phyloP scores from a whole-genome alignment of 1,140 invertebrate species.

The Drosophila bifasciata region DNA sequence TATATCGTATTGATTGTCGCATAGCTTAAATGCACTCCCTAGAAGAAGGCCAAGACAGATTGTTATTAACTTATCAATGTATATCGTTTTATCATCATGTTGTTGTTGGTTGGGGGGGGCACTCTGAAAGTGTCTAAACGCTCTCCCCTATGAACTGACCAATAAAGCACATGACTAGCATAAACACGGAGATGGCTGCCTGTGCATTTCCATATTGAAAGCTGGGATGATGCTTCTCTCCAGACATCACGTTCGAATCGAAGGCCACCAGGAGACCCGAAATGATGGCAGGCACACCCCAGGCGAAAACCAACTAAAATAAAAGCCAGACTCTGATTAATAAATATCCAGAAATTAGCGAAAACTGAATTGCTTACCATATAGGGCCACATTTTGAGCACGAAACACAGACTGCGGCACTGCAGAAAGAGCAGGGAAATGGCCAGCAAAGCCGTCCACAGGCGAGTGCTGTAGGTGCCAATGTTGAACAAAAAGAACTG shows the following conservation, averaged over 20 bases:
- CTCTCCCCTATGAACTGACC: slow-evolving; percentile 79
- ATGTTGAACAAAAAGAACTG: slow-evolving; percentile 90
- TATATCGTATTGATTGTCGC: too few species aligned
- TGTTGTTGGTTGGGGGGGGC: neutral
- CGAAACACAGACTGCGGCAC: slow-evolving; percentile 91
- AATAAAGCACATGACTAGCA: slow-evolving; percentile 88
- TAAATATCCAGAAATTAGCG: fast-evolving
- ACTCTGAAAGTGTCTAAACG: too few species aligned
- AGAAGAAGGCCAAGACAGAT: neutral
- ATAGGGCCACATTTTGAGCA: slow-evolving; percentile 88
- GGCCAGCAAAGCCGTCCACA: slow-evolving; percentile 93
- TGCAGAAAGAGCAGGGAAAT: slow-evolving; percentile 92
- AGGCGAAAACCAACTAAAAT: slow-evolving; percentile 88
- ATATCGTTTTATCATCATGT: slow-evolving; percentile 35
- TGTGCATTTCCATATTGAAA: slow-evolving; percentile 92
- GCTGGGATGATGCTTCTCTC: slow-evolving; percentile 89
- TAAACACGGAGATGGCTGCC: slow-evolving; percentile 87
- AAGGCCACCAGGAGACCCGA: slow-evolving; percentile 86
- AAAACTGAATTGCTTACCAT: slow-evolving; percentile 58
- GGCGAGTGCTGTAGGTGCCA: slow-evolving; percentile 90
- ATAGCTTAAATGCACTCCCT: neutral
- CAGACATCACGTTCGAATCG: slow-evolving; percentile 83
- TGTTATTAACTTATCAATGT: slow-evolving; percentile 59
- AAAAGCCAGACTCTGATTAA: slow-evolving; percentile 58
- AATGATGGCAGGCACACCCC: slow-evolving; percentile 87